phyloP scores from a whole-genome alignment of 2,113 vertebrate species.

The Gallinago media region DNA sequence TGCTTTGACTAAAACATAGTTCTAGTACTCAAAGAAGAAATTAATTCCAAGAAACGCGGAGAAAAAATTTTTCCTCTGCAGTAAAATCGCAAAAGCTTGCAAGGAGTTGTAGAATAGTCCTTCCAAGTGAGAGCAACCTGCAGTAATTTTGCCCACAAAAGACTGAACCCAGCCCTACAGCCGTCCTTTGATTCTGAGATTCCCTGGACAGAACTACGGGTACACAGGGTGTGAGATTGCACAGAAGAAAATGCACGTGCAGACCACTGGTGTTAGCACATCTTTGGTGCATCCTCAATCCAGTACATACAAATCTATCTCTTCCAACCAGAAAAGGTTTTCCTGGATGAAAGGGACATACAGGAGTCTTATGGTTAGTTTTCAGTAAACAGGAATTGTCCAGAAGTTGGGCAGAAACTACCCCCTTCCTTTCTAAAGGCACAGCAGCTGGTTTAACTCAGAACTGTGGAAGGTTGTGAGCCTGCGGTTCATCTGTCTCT shows the following conservation, averaged over 20 bases:
- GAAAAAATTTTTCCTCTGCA: not conserved
- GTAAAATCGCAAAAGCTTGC: not conserved
- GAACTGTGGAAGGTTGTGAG: not conserved
- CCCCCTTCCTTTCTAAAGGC: not conserved
- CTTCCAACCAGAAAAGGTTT: not conserved
- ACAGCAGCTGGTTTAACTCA: not conserved
- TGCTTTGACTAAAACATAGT: not conserved
- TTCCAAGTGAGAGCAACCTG: not conserved
- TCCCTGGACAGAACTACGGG: not conserved
- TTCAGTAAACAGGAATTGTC: not conserved
- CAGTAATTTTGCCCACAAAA: not conserved
- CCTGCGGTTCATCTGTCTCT: not conserved
- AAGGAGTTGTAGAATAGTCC: not conserved
- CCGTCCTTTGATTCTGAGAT: not conserved
- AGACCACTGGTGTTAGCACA: not conserved
- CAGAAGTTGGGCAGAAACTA: not conserved
- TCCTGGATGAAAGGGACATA: not conserved
- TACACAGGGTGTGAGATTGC: not conserved
- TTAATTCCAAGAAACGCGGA: not conserved
- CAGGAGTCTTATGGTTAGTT: not conserved
- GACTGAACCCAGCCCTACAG: not conserved
- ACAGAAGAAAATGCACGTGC: not conserved
- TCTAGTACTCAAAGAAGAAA: not conserved
- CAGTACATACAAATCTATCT: not conserved
- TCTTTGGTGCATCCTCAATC: not conserved